A percentile compares a stretch with the other conserved stretches of the same genome.
Evolutionary conservation across 2,888 invertebrate species (phyloP).

Genomic region (Podotricha telesiphe): DNA sequence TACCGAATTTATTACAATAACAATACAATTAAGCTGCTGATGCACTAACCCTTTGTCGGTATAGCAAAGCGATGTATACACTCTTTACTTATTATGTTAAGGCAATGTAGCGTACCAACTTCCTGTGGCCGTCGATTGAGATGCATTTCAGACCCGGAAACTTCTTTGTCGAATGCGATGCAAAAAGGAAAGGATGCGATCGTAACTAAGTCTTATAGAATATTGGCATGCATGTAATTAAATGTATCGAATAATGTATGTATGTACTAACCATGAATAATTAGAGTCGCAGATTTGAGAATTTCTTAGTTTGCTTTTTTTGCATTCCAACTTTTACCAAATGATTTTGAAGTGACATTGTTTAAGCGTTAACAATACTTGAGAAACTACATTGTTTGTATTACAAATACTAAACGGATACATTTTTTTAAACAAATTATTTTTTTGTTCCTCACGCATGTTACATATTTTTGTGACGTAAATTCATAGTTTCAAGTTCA

Average conservation of each 20-base stretch:
- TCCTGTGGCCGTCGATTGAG: slow-evolving; percentile 70
- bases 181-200: slow-evolving; percentile 68
- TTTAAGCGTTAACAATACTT: too few species aligned
- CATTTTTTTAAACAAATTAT: too few species aligned
- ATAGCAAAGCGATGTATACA: slow-evolving; percentile 59
- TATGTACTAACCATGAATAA: slow-evolving; percentile 10
- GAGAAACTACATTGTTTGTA: not conserved
- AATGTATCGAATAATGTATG: slow-evolving; percentile 26
- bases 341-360: not conserved
- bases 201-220: slow-evolving; percentile 40
- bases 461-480: not conserved
- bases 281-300: not conserved
- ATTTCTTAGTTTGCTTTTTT: not conserved
- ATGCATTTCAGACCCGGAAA: slow-evolving; percentile 76
- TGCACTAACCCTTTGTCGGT: slow-evolving; percentile 57
- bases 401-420: not conserved
- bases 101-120: slow-evolving; percentile 75
- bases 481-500: slow-evolving; percentile 27
- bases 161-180: slow-evolving; percentile 59
- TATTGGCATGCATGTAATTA: slow-evolving; percentile 35
- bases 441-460: not conserved
- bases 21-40: slow-evolving; percentile 2
- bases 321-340: not conserved
- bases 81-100: slow-evolving; percentile 59
- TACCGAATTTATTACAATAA: not conserved